Base-by-base conservation (phyloP, 2,797 vertebrate genomes). In the Pangasius krempfi region DNA sequence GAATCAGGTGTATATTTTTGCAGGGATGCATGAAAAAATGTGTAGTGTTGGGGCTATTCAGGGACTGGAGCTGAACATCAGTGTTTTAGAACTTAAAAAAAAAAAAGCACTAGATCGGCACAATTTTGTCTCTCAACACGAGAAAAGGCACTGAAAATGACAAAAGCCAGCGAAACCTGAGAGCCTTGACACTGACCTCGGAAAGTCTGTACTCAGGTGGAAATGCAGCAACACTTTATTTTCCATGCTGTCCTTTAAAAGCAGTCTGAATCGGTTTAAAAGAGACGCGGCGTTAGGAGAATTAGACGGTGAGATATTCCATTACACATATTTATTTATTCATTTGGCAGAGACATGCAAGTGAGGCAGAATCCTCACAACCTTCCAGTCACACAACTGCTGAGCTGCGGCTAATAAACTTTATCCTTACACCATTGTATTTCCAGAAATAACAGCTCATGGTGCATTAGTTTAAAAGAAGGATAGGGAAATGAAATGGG, bases 1-100 rank as follows among this genome's bases (percentile, higher is more conserved):
- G 89, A 89, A 85, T 89, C 89, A 89, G 89, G 86, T 85, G 81
- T 68, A 87, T 87, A 89, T 89, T 89, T 84, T 85, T 89, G 89
- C 89, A 87, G 64, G 40, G 54, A 60, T 72, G 82, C 86, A 85
- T 87, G 82, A 84, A 89, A 88, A 88, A 87, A 83, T 82, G 66
- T 83, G 86, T 85, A 52, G 81, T 87, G 86, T 87, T 89, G 73
- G 84, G 44, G 44, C 56, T 80, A 80, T 81, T 60, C 52, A 44
- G 84, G 62, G 82, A 7, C 81, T 4, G 44, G 81, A 87, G 81
- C 86, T 89, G 86, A 87, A 89, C 64, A 84, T 84, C 86, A 37
- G 62, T 85, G 82, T 89, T 89, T 89, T 89, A 87, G 89, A 47
- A 50, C 75, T 37, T 70, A 50, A 87, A 87, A 84, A 62, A 54